Evolutionary conservation across 2,797 vertebrate species (phyloP), one percentile per base, ranked within the genome.

Genomic region (Heteromormyrus szaboi): DNA sequence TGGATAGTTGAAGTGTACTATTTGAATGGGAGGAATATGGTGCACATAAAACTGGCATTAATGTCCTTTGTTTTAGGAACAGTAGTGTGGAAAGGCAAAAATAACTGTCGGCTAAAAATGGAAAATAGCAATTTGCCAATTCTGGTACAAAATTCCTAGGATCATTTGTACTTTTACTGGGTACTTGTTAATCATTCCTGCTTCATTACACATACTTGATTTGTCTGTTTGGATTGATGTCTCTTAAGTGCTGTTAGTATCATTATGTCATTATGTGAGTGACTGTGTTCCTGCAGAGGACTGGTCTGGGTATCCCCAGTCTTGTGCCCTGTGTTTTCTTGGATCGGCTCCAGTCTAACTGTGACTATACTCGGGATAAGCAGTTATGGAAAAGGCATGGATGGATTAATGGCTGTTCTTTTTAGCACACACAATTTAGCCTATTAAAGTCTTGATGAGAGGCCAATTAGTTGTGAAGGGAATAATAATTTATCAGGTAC

Each of bases 281-380:
- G 72, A 19, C 37, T 44, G 72, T 76, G 68, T 44, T 17, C 44
- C 41, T 11, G 44, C 44, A 14, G 3, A 2, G 46, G 44, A 46
- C n/a, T 22, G 4, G 22, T 22, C 3, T 51, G 46, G 29, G 46
- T 51, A n/a, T 51, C 3, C n/a, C 22, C n/a, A n/a, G 9, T 90
- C 90, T 93, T 92, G 90, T 89, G 89, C 2, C 85, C 90, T 90
- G 90, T 92, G 93, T 91, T 90, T 90, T 91, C 93, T 88, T 90
- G 90, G 89, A 92, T 89, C 91, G 91, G 86, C 86, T 90, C 88
- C 88, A 89, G 79, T 53, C 89, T 91, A 19, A 44, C 89, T 87
- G 87, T 90, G 62, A n/a, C 86, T 76, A 87, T 88, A 87, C 33
- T 33, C 50, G n/a, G 29, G 25, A 79, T 29, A 81, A 29, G 48